phyloP scores from a whole-genome alignment of 2,888 invertebrate genomes.

The Tenthredo notha region DNA sequence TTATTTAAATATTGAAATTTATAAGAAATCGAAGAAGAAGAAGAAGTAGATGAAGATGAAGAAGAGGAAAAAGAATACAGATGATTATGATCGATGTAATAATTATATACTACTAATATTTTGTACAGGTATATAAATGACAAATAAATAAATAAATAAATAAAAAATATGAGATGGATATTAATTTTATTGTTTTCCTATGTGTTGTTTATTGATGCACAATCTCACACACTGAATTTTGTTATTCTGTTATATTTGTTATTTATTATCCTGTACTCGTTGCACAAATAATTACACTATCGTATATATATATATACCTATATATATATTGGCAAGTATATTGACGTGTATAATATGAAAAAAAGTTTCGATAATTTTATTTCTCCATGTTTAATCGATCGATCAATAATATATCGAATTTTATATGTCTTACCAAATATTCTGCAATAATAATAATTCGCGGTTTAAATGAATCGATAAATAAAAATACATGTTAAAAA shows the following conservation, averaged over 20 bases:
- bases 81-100: background rate
- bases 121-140: background rate
- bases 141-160: background rate
- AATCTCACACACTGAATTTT: background rate
- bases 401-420: no score
- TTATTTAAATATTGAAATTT: background rate
- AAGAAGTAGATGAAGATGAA: no score
- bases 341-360: background rate
- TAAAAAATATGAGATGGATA: background rate
- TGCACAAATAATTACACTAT: background rate
- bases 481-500: background rate
- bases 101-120: background rate
- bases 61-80: background rate
- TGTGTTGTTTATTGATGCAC: background rate
- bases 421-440: background rate
- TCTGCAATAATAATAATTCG: conserved; percentile 3
- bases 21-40: background rate
- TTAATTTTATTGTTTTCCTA: background rate
- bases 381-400: no score
- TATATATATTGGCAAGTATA: background rate
- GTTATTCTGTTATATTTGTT: background rate
- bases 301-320: background rate
- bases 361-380: no score
- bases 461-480: background rate
- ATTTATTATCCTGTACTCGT: background rate